Percentiles rank a stretch among this genome's conserved stretches.
Conservation (phyloP, 2,113 vertebrate species). For the Brachypodius melanocephalos region DNA sequence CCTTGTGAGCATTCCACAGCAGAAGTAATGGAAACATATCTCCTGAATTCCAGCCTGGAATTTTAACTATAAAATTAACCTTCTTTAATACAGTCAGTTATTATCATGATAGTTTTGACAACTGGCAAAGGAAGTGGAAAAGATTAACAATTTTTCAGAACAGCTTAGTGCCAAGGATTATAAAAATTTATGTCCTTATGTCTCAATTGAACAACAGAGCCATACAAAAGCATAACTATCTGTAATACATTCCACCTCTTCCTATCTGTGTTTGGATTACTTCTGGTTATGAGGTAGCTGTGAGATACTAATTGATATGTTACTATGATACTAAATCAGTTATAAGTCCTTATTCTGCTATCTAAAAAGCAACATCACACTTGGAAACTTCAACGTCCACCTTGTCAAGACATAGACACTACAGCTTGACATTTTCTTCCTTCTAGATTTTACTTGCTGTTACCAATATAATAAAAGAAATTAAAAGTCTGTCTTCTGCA, state of each 20-base stretch:
- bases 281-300: not conserved
- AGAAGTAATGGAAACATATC: not conserved
- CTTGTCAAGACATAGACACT: not conserved
- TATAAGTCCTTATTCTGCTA: not conserved
- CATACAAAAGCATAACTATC: not conserved
- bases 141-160: constrained; percentile 45
- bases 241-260: not conserved
- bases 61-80: constrained; percentile 42
- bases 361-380: not conserved
- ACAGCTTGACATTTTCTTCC: not conserved
- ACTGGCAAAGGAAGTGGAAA: constrained; percentile 36
- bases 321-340: not conserved
- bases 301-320: not conserved
- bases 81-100: constrained; percentile 9
- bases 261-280: not conserved
- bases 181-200: constrained; percentile 53
- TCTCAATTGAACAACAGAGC: not conserved
- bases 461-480: not conserved
- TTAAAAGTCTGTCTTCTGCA: not conserved
- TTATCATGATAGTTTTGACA: constrained; percentile 31
- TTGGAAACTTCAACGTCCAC: not conserved
- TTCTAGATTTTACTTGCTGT: not conserved
- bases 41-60: not conserved
- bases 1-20: not conserved
- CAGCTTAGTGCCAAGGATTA: constrained; percentile 45